Percentiles rank a stretch among this genome's conserved stretches.
These are phyloP conservation scores for Halcyon malimbica DNA, from an alignment of 2,113 vertebrate genomes.

Conservation along the genomic window DNA sequence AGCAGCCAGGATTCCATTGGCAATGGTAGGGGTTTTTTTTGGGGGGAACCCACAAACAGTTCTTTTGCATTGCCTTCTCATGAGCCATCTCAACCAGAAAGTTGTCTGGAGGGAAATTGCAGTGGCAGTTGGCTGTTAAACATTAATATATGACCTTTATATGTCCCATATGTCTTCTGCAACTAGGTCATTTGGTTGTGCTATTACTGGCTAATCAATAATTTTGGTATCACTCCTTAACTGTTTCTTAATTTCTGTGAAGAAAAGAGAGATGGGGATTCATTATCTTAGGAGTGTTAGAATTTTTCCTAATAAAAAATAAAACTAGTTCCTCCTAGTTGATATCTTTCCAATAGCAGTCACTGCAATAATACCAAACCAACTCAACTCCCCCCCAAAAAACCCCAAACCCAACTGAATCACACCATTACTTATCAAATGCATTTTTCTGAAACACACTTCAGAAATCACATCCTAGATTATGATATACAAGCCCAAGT, in stretches of 20 bases:
- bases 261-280: not conserved
- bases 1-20: not conserved
- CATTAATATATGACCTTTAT: not conserved
- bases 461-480: not conserved
- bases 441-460: not conserved
- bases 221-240: not conserved
- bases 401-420: not conserved
- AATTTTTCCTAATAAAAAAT: not conserved
- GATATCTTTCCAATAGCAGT: not conserved
- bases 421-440: not conserved
- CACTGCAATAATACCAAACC: not conserved
- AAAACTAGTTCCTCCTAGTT: not conserved
- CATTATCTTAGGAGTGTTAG: not conserved
- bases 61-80: not conserved
- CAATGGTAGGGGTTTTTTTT: not conserved
- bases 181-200: not conserved
- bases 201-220: not conserved
- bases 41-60: not conserved
- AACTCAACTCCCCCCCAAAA: not conserved
- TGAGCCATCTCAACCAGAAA: not conserved
- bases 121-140: not conserved
- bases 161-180: not conserved
- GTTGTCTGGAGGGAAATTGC: not conserved
- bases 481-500: not conserved
- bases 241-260: not conserved